Conservation (phyloP, 2,797 vertebrate species). For the Knipowitschia caucasica region DNA sequence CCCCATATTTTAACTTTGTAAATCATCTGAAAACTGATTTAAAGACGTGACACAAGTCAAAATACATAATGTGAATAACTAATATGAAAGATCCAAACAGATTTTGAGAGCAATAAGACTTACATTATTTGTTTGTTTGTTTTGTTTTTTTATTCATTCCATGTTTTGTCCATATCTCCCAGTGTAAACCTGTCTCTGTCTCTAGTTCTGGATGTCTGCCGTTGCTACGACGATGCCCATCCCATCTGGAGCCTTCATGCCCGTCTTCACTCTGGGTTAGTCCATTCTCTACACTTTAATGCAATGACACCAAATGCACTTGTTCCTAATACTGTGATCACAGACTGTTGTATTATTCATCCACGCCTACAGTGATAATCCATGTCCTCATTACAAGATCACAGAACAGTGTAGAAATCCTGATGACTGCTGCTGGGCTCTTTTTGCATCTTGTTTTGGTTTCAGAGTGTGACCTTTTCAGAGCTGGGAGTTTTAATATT, state of each 20-base stretch:
- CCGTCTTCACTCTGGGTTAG: conserved; percentile 93
- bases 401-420: background rate
- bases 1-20: no score
- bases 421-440: conserved; percentile 15
- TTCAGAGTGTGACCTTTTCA: conserved; percentile 28
- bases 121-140: no score
- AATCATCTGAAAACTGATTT: no score
- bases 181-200: conserved; percentile 46
- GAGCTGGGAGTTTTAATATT: conserved; percentile 27
- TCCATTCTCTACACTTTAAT: background rate
- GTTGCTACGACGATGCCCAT: conserved; percentile 94
- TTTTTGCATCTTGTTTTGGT: conserved; percentile 15
- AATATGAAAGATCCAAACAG: no score
- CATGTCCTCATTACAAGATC: background rate
- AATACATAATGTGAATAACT: no score
- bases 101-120: no score
- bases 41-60: no score
- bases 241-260: conserved; percentile 95
- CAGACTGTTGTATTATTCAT: background rate
- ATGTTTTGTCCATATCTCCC: no score
- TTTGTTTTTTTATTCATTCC: background rate
- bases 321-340: background rate
- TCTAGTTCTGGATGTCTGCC: conserved; percentile 93
- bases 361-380: background rate
- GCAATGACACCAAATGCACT: background rate